Evolutionary conservation across 2,888 invertebrate genomes (phyloP).

Genomic region (Psylliodes chrysocephalus): DNA sequence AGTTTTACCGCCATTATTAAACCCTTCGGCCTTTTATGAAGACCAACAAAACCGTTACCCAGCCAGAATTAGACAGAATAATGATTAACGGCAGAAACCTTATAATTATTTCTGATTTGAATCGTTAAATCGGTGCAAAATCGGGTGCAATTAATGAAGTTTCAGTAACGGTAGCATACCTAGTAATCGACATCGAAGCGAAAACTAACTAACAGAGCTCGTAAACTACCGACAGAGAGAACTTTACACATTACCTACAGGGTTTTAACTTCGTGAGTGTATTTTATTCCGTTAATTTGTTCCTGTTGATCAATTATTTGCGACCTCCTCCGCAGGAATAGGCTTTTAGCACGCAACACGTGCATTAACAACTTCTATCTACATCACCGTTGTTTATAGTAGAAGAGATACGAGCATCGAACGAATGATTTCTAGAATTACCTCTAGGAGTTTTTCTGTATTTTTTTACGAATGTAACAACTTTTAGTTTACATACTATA

Average conservation of each 20-base stretch:
- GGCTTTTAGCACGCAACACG: conserved; percentile 23
- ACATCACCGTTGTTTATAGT: neutral
- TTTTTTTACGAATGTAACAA: no score
- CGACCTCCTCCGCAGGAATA: conserved; percentile 15
- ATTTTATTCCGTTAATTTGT: conserved; percentile 23
- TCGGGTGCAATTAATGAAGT: conserved; percentile 15
- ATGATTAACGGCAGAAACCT: no score
- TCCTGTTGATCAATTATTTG: conserved; percentile 28
- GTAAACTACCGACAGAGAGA: conserved; percentile 3
- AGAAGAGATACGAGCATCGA: neutral
- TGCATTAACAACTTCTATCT: conserved; percentile 21
- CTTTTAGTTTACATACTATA: no score
- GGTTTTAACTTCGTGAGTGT: conserved; percentile 13
- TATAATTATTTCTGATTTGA: neutral
- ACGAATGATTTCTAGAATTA: no score
- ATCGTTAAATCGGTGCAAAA: conserved; percentile 1
- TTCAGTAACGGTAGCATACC: neutral
- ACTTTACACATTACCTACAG: conserved; percentile 14
- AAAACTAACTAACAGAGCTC: neutral
- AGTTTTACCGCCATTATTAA: no score
- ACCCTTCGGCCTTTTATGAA: no score
- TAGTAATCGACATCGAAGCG: neutral
- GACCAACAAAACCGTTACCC: no score
- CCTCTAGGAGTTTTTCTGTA: no score
- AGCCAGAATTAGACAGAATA: no score